Evolutionary conservation across 2,888 invertebrate species (phyloP), one percentile per base, ranked within the genome.

Genomic region (Glaucopsyche alexis): DNA sequence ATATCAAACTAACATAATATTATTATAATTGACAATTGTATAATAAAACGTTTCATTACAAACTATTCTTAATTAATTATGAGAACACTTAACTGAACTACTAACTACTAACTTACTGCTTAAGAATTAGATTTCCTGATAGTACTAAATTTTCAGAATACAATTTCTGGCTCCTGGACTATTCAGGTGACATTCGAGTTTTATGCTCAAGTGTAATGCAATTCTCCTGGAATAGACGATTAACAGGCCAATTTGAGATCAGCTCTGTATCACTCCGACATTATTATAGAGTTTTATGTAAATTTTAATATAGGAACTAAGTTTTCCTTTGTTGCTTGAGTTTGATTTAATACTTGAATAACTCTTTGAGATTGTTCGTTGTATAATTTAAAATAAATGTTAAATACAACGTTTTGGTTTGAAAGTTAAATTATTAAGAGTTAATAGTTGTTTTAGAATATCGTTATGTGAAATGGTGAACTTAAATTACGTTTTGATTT

Each of bases 211-310:
- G 75, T 78, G 80, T 85, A 85, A 85, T 82, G 83, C 82, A 81
- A 85, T 85, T 81, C 79, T 78, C 81, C 73, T 71, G 76, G 78
- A 79, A 80, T 76, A 79, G 77, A 78, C 83, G 83, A 85, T 84
- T 85, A 85, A 81, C 81, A 76, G 80, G 79, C 80, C 82, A 81
- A 83, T 85, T 86, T 85, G 75, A 78, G 77, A 79, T 81, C 77
- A 81, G 29, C 13, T 6, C 67, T 67, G 82, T 82, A 71, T 50
- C 42, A 52, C 72, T 73, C 73, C 45, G 14, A 72, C 73, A 74
- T 76, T 76, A 77, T 77, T 76, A 75, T 75, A 71, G 60, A 72
- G 74, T 77, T 74, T 67, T 72, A 78, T 75, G 76, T 75, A 75
- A 73, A 76, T 78, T 76, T 77, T 72, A 71, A 74, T 76, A 76